Evolutionary conservation across 2,797 vertebrate genomes (phyloP).

Genomic region (Hydrolagus colliei): DNA sequence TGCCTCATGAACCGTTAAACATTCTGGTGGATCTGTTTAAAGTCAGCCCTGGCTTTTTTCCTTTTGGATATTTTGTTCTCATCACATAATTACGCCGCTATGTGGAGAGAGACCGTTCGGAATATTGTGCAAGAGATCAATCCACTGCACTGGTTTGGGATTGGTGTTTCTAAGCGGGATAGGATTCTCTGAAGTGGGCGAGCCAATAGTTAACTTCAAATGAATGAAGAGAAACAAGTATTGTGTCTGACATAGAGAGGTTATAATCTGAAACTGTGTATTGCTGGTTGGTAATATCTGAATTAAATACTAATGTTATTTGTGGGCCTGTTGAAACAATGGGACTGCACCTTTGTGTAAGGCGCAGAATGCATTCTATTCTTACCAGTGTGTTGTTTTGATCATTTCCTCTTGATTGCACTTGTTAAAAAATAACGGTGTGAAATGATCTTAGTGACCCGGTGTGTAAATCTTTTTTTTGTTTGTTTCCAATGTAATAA

Average conservation of each 20-base stretch:
- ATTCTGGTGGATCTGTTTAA: slow-evolving; percentile 25
- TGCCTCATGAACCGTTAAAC: slow-evolving; percentile 23
- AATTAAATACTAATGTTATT: not conserved
- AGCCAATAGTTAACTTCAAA: not conserved
- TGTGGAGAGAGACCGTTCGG: not conserved
- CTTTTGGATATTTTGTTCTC: not conserved
- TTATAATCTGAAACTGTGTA: not conserved
- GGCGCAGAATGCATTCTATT: not conserved
- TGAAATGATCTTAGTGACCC: not conserved
- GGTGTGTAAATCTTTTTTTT: not conserved
- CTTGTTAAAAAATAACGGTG: not conserved
- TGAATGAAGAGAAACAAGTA: slow-evolving; percentile 5
- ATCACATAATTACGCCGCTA: not conserved
- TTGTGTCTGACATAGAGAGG: not conserved
- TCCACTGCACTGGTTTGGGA: not conserved
- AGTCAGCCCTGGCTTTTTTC: not conserved
- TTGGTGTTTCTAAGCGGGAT: not conserved
- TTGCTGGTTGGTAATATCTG: not conserved
- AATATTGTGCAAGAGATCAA: not conserved
- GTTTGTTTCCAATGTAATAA: not conserved
- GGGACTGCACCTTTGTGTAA: not conserved
- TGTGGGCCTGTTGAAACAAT: not conserved
- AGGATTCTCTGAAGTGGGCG: not conserved
- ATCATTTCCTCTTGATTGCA: not conserved
- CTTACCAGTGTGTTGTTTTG: not conserved